Evolutionary conservation across 2,888 invertebrate genomes (phyloP).

Genomic region (Pollenia angustigena): DNA sequence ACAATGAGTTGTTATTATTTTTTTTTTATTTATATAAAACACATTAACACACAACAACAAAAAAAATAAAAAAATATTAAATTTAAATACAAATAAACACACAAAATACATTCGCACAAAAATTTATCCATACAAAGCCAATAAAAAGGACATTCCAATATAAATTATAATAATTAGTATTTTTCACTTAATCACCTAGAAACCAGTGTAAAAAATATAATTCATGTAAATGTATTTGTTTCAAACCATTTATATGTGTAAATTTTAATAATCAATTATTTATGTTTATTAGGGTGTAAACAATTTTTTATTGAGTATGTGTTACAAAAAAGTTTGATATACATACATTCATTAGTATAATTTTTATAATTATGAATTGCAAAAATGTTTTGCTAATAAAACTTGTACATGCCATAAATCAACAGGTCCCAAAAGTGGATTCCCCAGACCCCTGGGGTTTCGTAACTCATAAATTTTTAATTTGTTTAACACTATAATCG

Average conservation of each 20-base stretch:
- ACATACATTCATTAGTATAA: too few species aligned
- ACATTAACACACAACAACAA: constrained; percentile 6
- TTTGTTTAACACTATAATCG: too few species aligned
- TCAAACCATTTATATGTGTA: not conserved
- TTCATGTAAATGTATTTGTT: not conserved
- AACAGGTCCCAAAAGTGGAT: too few species aligned
- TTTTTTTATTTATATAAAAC: constrained; percentile 33
- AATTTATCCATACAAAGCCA: not conserved
- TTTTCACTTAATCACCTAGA: constrained; percentile 55
- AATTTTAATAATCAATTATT: constrained; percentile 36
- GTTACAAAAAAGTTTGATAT: not conserved
- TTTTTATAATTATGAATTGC: too few species aligned
- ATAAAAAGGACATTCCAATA: constrained; percentile 10
- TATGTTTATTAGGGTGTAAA: constrained; percentile 42
- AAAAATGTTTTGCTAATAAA: too few species aligned
- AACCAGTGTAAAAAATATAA: not conserved
- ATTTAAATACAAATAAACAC: constrained; percentile 25
- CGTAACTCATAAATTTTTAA: too few species aligned
- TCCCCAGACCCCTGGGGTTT: too few species aligned
- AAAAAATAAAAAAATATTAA: not conserved
- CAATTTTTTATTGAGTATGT: not conserved
- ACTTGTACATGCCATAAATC: too few species aligned
- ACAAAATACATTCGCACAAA: not conserved
- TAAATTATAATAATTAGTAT: constrained; percentile 49
- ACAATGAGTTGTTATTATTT: constrained; percentile 66